Base-by-base conservation (phyloP, 2,888 invertebrate species). In the Agrilus cyanescens region DNA sequence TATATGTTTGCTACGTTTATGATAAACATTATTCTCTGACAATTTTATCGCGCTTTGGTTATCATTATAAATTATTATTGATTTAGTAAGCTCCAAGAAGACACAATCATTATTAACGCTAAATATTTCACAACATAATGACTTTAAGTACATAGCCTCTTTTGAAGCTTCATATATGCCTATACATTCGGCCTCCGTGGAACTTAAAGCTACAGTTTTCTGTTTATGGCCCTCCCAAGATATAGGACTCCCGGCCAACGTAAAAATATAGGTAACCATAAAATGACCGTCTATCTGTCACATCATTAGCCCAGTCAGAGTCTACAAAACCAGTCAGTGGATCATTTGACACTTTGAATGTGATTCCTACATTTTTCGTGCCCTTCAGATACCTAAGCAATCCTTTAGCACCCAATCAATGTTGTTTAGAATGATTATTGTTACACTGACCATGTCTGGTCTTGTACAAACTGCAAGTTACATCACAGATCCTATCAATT, bases 391-490 rank as follows among this genome's bases (percentile, higher is more conserved):
- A 41, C 25, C 29, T 16, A 12, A 41, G 16, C n/a, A 41, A 36
- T 10, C 25, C 15, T 41, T 41, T 41, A 3, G 41, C 41, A 16
- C 29, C 14, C 13, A 33, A 12, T 37, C 41, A 41, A 37, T 37
- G 37, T 31, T 37, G 14, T 29, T 38, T 7, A 37, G 37, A 37
- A 36, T 33, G 34, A 37, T 37, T 37, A 12, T 10, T 18, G 20
- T 30, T 18, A 37, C 37, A 41, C 12, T 41, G 29, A 16, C 41
- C 29, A 37, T 41, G 12, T 41, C 41, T 31, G 37, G 41, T 36
- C 41, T 34, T 12, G 41, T 38, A 6, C 18, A n/a, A n/a, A 32
- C 32, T 32, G 36, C 31, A 12, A 41, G 29, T 25, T 41, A 41
- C 32, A 41, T 15, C 5, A 40, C 15, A 14, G 31, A 30, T 3